A percentile compares a stretch with the other conserved stretches of the same genome.
These are phyloP conservation scores for Intellagama lesueurii DNA, from an alignment of 2,797 vertebrate species.

Conservation along the genomic window DNA sequence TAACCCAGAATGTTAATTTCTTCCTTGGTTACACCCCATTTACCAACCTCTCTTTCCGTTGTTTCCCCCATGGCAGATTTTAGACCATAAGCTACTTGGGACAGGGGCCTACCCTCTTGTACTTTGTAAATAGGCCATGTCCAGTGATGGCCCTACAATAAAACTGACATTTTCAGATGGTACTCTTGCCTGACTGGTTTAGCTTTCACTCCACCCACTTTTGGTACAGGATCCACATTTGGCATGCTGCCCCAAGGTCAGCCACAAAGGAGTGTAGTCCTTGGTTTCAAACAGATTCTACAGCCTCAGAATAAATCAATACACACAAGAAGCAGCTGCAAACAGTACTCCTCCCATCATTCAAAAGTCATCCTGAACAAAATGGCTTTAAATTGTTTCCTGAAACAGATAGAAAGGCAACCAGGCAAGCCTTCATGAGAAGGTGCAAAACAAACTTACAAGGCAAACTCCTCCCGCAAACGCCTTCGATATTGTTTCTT, in stretches of 20 bases:
- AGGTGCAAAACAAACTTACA: conserved; percentile 81
- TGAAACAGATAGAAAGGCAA: not conserved
- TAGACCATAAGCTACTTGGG: not conserved
- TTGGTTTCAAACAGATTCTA: not conserved
- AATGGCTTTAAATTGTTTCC: not conserved
- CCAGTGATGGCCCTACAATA: not conserved
- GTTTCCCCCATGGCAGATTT: not conserved
- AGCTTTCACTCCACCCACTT: not conserved
- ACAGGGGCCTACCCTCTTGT: not conserved
- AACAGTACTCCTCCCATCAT: not conserved
- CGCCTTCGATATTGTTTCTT: conserved; percentile 97
- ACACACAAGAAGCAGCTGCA: not conserved
- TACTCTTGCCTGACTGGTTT: not conserved
- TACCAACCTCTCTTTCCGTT: not conserved
- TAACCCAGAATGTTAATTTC: not conserved
- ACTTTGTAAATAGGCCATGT: not conserved
- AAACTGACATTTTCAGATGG: not conserved
- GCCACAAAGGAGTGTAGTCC: not conserved
- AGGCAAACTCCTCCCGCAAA: conserved; percentile 95
- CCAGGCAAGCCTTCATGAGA: not conserved
- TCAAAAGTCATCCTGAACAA: not conserved
- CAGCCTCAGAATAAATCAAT: not conserved
- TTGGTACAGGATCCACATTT: too few relatives aligned
- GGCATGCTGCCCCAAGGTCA: not conserved
- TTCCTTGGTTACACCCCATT: not conserved